phyloP scores from a whole-genome alignment of 2,113 vertebrate species.

The Seriola rivoliana region DNA sequence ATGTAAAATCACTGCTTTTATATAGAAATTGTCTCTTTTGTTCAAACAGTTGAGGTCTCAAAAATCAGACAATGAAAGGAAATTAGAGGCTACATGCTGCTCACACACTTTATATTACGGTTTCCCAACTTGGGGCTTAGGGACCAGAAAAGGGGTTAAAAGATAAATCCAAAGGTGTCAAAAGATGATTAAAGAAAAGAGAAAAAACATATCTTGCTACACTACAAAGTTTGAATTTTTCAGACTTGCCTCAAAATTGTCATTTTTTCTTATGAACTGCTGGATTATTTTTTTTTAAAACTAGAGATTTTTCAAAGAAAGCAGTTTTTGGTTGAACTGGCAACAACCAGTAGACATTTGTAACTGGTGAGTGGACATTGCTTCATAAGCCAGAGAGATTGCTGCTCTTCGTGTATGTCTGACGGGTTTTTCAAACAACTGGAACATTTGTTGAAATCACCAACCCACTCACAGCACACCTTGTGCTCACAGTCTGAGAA shows the following conservation, averaged over 20 bases:
- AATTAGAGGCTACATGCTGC: slow-evolving; percentile 6
- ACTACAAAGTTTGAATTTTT: neutral
- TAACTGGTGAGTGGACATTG: slow-evolving; percentile 2
- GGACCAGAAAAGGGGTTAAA: neutral
- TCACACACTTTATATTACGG: neutral
- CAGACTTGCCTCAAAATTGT: neutral
- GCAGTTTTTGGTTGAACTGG: neutral
- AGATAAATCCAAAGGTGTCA: neutral
- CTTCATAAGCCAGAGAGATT: neutral
- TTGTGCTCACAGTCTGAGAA: neutral
- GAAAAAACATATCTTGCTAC: neutral
- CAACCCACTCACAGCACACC: neutral
- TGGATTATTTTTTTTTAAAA: neutral
- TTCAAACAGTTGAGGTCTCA: neutral
- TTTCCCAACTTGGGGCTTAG: neutral
- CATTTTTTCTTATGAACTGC: neutral
- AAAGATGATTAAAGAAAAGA: neutral
- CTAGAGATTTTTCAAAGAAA: neutral
- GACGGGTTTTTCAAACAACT: slow-evolving; percentile 1
- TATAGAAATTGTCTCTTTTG: neutral
- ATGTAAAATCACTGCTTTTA: neutral
- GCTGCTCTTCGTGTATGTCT: neutral
- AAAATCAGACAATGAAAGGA: slow-evolving; percentile 2
- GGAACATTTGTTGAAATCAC: slow-evolving; percentile 21
- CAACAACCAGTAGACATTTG: slow-evolving; percentile 4